These are phyloP conservation scores for Abscondita cerata DNA, from an alignment of 2,888 invertebrate species.

Conservation along the genomic window DNA sequence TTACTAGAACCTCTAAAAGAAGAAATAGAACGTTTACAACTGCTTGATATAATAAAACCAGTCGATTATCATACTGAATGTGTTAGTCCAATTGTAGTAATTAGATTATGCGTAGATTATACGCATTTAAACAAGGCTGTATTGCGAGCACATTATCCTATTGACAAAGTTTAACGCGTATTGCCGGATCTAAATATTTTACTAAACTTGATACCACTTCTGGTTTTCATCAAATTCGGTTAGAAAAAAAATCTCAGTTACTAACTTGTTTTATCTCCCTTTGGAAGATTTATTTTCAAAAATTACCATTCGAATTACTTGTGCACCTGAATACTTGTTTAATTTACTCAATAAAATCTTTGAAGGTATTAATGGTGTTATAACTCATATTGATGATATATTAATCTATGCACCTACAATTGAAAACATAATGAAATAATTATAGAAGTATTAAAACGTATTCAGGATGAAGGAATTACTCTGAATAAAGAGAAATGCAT, in stretches of 20 bases:
- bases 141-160: constrained; percentile 37
- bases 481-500: too few species aligned
- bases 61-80: constrained; percentile 29
- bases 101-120: constrained; percentile 37
- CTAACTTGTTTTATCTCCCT: not conserved
- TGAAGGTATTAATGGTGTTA: too few species aligned
- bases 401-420: too few species aligned
- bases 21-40: constrained; percentile 29
- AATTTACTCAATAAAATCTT: too few species aligned
- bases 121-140: constrained; percentile 37
- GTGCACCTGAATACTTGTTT: too few species aligned
- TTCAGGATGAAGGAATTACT: too few species aligned
- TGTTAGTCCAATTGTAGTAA: constrained; percentile 33
- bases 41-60: constrained; percentile 33
- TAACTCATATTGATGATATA: too few species aligned
- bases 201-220: constrained; percentile 39
- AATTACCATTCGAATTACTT: too few species aligned
- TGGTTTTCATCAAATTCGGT: not conserved
- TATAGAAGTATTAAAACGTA: too few species aligned
- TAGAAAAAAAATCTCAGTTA: too few species aligned
- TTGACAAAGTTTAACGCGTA: constrained; percentile 42
- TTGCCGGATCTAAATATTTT: constrained; percentile 40
- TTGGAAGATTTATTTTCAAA: too few species aligned
- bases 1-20: constrained; percentile 34
- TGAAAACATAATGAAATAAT: too few species aligned